Base-by-base conservation (phyloP, 2,888 invertebrate genomes). In the Alloscopus bannaensis region DNA sequence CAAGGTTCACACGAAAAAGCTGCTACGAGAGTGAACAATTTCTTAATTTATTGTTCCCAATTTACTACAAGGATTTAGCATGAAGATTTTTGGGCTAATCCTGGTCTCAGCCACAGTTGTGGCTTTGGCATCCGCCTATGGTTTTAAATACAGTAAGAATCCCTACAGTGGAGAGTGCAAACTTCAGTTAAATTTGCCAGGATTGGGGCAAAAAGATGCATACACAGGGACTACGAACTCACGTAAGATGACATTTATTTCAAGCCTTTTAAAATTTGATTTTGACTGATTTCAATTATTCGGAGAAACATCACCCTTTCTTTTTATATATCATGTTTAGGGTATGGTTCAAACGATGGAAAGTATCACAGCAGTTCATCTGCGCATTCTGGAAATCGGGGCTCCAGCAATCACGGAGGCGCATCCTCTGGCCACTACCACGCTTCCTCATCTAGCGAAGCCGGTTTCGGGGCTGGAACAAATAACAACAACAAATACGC, bases 161-260 rank as follows among this genome's bases (percentile, higher is more conserved):
- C 77, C 70, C 6, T 62, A 70, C 42, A 77, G 26, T 65, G 70
- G 70, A n/a, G 77, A 77, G 26, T 77, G 77, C 36, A 52, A 40
- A 26, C 77, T 77, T 8, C 77, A 77, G 18, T 31, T 77, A 0
- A 70, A 64, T 36, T 57, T 77, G 3, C 77, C 77, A 1, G 76
- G 62, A 3, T 11, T 31, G 2, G 64, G 50, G 24, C 26, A 29
- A 52, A 62, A 72, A 18, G 40, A 73, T 55, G 72, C 72, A n/a
- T 75, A 64, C 29, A 65, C 68, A 0, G 76, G 75, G 6, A 47
- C 66, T 3, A 75, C 59, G 75, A 66, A 75, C 20, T 59, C 75
- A 47, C 40, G 75, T 75, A 75, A 59, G 75, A 26, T n/a, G n/a
- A n/a, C n/a, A 36, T 22, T 36, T 42, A 0, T 29, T 57, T 52